Conservation (phyloP, 64 coral and sea anemone genomes). For the Actinia tenebrosa region DNA sequence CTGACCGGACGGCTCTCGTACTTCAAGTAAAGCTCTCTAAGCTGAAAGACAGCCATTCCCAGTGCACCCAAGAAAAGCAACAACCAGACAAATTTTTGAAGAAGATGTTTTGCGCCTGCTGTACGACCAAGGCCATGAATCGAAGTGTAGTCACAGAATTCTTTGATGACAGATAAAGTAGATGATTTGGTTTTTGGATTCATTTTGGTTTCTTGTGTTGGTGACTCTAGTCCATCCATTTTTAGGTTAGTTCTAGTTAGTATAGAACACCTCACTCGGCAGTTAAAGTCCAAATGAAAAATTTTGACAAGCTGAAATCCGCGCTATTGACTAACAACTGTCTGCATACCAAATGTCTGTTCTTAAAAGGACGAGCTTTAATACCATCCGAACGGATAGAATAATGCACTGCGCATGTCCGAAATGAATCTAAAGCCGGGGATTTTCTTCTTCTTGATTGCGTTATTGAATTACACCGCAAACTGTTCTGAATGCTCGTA, state of each 20-base stretch:
- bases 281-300: no score
- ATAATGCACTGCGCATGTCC: no score
- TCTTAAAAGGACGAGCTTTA: no score
- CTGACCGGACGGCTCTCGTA: constrained; percentile 1
- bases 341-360: no score
- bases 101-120: neutral
- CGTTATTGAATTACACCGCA: no score
- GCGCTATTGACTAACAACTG: no score
- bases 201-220: neutral
- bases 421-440: no score
- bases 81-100: neutral
- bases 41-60: neutral
- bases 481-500: no score
- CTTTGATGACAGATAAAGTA: neutral
- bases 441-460: no score
- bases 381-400: no score
- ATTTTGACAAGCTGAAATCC: no score
- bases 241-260: neutral
- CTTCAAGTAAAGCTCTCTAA: neutral
- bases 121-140: neutral
- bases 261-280: no score
- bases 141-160: neutral
- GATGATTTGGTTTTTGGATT: neutral
- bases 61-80: neutral
- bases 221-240: neutral